Conservation (phyloP, 2,113 vertebrate genomes). For the Ptilonorhynchus violaceus region DNA sequence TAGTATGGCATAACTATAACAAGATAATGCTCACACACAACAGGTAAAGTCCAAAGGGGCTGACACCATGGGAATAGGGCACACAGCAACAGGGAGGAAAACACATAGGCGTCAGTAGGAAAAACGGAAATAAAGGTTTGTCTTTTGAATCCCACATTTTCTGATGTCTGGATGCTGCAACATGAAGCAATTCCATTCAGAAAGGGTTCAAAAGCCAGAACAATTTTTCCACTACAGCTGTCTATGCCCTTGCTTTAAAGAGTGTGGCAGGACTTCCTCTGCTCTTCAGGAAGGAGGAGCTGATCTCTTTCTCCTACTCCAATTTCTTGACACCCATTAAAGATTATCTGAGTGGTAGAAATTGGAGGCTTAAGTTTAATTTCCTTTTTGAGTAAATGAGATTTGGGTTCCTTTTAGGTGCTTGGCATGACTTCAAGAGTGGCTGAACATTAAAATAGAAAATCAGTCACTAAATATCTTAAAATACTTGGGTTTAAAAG, state of each 20-base stretch:
- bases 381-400: background rate
- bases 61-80: fast-evolving
- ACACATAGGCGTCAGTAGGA: background rate
- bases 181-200: background rate
- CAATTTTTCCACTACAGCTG: background rate
- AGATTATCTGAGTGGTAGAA: background rate
- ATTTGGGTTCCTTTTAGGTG: background rate
- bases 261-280: background rate
- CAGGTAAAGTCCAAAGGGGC: background rate
- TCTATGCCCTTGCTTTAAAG: background rate
- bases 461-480: background rate
- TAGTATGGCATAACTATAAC: fast-evolving
- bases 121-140: background rate
- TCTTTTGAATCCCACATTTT: background rate
- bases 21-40: fast-evolving
- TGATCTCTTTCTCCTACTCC: background rate
- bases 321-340: background rate
- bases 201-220: background rate
- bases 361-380: background rate
- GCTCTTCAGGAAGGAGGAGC: background rate
- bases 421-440: background rate
- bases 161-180: background rate
- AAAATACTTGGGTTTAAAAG: background rate
- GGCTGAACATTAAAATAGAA: background rate
- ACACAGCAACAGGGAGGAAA: fast-evolving